Conservation (phyloP, 1,140 invertebrate species). For the Dufourea novaeangliae region DNA sequence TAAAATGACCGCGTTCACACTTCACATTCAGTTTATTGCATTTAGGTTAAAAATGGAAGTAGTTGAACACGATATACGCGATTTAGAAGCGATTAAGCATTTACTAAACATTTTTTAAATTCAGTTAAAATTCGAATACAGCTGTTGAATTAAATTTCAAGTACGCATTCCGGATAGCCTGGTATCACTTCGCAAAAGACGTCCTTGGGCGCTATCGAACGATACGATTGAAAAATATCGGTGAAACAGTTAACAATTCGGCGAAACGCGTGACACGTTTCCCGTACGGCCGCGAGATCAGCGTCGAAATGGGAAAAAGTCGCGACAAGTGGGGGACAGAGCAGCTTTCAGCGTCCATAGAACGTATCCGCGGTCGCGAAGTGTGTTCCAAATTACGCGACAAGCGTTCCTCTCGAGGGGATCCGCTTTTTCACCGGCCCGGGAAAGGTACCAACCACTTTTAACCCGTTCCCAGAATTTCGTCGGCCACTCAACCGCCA, state of each 20-base stretch:
- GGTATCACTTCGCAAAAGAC: too few species aligned
- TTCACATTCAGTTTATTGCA: too few species aligned
- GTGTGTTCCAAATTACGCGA: conserved; percentile 39
- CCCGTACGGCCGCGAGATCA: background rate
- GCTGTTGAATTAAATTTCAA: too few species aligned
- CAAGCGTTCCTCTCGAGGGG: conserved; percentile 16
- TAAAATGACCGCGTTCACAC: too few species aligned
- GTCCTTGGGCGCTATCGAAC: too few species aligned
- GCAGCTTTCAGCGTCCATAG: background rate
- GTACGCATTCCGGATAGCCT: too few species aligned
- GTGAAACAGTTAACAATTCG: background rate
- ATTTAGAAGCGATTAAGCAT: too few species aligned
- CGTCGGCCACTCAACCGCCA: conserved; percentile 19
- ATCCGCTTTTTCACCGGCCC: conserved; percentile 27
- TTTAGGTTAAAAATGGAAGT: too few species aligned
- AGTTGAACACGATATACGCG: too few species aligned
- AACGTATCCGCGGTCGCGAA: conserved; percentile 6
- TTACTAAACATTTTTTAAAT: too few species aligned
- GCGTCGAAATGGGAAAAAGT: background rate
- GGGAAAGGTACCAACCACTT: conserved; percentile 26
- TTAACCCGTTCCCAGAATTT: conserved; percentile 41
- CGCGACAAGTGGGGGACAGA: conserved; percentile 9
- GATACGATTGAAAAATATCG: too few species aligned
- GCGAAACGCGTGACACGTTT: background rate
- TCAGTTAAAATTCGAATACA: too few species aligned